These are phyloP conservation scores for Gymnothorax reevesii DNA, from an alignment of 2,797 vertebrate genomes.

Conservation along the genomic window DNA sequence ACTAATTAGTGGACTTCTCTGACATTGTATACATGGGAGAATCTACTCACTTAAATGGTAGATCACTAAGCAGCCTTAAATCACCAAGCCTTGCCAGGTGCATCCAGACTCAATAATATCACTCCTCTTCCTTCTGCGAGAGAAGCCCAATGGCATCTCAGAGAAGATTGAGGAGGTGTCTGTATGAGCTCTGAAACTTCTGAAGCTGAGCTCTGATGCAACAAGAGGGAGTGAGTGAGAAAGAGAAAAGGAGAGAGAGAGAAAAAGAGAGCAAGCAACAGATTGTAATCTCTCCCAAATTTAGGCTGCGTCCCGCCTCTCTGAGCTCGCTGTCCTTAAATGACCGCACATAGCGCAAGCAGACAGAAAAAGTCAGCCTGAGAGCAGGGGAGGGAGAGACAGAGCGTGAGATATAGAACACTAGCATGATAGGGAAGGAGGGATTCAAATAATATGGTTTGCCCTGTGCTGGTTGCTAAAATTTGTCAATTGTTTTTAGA, in stretches of 20 bases:
- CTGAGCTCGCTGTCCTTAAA: conserved; percentile 12
- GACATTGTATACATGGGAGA: conserved; percentile 2
- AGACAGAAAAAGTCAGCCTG: neutral
- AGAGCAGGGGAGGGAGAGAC: neutral
- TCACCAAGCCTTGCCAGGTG: neutral
- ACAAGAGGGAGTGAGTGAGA: neutral
- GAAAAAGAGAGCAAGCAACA: neutral
- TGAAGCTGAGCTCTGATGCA: neutral
- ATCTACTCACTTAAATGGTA: neutral
- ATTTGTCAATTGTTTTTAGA: neutral
- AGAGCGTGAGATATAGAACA: neutral
- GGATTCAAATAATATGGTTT: conserved; percentile 6
- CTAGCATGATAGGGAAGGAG: neutral
- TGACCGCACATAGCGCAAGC: neutral
- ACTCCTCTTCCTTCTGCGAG: neutral
- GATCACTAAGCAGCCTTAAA: neutral
- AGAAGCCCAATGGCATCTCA: neutral
- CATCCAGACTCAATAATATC: neutral
- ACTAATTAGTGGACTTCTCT: neutral
- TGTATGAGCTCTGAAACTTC: neutral
- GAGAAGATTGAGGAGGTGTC: neutral
- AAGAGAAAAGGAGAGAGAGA: too few species aligned
- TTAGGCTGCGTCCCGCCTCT: conserved; percentile 18
- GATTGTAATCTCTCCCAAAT: conserved; percentile 19
- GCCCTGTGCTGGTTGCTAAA: neutral